phyloP scores from a whole-genome alignment of 2,888 invertebrate species.

The Heliconius hortense region DNA sequence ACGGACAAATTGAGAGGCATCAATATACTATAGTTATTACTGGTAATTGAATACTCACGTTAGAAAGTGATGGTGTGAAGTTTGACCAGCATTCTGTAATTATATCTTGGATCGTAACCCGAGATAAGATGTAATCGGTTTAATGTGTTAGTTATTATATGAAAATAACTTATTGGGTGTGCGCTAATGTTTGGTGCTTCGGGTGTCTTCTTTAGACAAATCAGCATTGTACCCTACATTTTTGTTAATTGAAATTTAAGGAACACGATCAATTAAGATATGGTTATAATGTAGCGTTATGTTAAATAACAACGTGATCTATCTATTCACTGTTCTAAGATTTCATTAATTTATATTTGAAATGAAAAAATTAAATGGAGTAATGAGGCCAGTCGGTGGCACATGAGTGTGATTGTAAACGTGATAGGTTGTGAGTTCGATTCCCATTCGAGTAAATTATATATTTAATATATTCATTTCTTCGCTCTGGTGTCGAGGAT shows the following conservation, averaged over 20 bases:
- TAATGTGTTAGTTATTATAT: constrained; percentile 50
- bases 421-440: too few species aligned
- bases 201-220: constrained; percentile 18
- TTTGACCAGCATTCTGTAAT: constrained; percentile 55
- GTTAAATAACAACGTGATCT: neutral
- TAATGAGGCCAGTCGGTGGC: too few species aligned
- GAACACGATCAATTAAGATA: constrained; percentile 16
- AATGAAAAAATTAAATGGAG: neutral
- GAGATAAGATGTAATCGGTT: constrained; percentile 57
- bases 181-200: neutral
- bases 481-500: too few species aligned
- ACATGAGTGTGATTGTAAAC: too few species aligned
- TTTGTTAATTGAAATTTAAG: constrained; percentile 19
- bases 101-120: constrained; percentile 56
- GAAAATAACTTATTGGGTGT: constrained; percentile 19
- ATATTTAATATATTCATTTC: too few species aligned
- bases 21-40: constrained; percentile 64
- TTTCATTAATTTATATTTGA: neutral
- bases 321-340: neutral
- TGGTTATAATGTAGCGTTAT: constrained; percentile 8
- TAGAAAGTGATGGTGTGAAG: constrained; percentile 52
- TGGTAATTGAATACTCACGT: constrained; percentile 72
- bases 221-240: neutral
- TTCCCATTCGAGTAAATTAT: too few species aligned
- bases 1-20: constrained; percentile 69